Evolutionary conservation across 2,888 invertebrate species (phyloP), one percentile per base, ranked within the genome.

Genomic region (Heliconius erato): DNA sequence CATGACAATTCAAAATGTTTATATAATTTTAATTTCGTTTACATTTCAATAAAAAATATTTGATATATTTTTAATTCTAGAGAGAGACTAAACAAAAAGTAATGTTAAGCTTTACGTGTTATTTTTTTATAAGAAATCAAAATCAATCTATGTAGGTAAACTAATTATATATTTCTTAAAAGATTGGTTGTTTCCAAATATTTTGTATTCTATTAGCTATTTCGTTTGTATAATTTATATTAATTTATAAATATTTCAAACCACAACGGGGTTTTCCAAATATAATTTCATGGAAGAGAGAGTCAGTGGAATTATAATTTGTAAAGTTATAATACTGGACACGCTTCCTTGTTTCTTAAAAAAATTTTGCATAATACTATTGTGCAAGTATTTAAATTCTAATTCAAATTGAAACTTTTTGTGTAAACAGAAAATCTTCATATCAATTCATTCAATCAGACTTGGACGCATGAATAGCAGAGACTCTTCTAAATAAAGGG

Each of bases 401-500:
- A 68, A 16, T 4, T 16, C 16, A 2, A 68, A 16, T 19, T 68
- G 19, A 32, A 32, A 19, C 5, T 32, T 19, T 28, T 32, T 23
- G 40, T 40, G 11, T 11, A 2, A 40, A 40, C 9, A 40, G 35
- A 40, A 40, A 40, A 40, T 40, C 9, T 28, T 40, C 9, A 40
- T 35, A 35, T 35, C 9, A 35, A 35, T 35, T 28, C 28, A 28
- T 28, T 28, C 28, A 28, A 35, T 35, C 35, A 35, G 35, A 35
- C 35, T 0, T 59, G 59, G n/a, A 59, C 3, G 59, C 59, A 59
- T 9, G 59, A 59, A 63, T 63, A 63, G 63, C 11, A 63, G 63
- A 63, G 11, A n/a, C n/a, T 63, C n/a, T 63, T 63, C 63, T 63
- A 86, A 96, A 95, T n/a, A 95, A 90, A 76, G 93, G 91, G 84